These are phyloP conservation scores for Limnodromus scolopaceus DNA, from an alignment of 2,797 vertebrate species.

Conservation along the genomic window DNA sequence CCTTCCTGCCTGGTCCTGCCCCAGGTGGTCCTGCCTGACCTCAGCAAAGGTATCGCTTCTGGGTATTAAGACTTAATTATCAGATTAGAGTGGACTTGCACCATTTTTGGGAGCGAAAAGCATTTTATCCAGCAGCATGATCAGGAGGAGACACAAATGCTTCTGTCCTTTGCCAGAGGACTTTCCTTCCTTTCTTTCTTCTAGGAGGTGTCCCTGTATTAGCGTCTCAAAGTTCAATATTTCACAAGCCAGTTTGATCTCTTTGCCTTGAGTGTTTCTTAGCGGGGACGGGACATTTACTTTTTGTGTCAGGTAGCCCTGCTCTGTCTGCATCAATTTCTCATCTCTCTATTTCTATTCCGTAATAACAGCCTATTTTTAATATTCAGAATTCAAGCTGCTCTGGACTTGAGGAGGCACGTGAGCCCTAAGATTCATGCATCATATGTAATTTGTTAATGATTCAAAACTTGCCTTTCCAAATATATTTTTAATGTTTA, in stretches of 20 bases:
- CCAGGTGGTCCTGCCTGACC: background rate
- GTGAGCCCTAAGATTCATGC: rapidly evolving
- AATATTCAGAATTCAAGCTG: background rate
- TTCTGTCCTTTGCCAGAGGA: background rate
- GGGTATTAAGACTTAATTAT: background rate
- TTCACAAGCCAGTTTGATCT: background rate
- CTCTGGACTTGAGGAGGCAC: background rate
- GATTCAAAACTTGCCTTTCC: background rate
- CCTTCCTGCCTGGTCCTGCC: background rate
- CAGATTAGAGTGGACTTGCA: background rate
- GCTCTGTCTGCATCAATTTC: background rate
- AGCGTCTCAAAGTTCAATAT: background rate
- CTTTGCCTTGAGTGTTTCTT: background rate
- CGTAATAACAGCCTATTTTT: background rate
- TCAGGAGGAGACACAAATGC: background rate
- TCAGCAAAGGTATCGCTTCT: background rate
- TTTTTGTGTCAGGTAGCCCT: background rate
- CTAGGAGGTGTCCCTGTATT: background rate
- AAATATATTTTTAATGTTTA: background rate
- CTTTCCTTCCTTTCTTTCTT: background rate
- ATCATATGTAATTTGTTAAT: background rate
- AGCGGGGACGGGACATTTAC: background rate
- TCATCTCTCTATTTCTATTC: background rate
- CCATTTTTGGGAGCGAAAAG: background rate
- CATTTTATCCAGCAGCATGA: background rate